A percentile compares a stretch with the other conserved stretches of the same genome.
Evolutionary conservation across 2,797 vertebrate genomes (phyloP).

Genomic region (Anniella stebbinsi): DNA sequence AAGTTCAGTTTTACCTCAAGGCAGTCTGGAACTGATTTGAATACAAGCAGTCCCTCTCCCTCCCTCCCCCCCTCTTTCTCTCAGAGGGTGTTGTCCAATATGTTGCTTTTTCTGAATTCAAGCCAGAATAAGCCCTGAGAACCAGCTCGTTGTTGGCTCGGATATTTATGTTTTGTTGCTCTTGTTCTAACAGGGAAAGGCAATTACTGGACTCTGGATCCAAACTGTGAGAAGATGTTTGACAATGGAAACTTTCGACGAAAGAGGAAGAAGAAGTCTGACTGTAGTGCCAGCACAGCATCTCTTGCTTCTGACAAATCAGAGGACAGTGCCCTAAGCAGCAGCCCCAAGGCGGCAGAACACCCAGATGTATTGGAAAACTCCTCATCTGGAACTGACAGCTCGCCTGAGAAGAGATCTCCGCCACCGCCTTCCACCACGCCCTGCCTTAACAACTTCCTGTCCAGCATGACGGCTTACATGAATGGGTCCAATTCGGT

Average conservation of each 20-base stretch:
- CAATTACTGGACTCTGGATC: slow-evolving; percentile 97
- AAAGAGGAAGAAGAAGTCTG: slow-evolving; percentile 93
- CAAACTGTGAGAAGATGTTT: slow-evolving; percentile 97
- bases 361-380: slow-evolving; percentile 83
- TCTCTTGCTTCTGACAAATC: slow-evolving; percentile 77
- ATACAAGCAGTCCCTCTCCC: neutral
- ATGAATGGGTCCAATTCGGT: slow-evolving; percentile 67
- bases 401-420: slow-evolving; percentile 84
- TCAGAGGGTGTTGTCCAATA: slow-evolving; percentile 14
- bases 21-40: slow-evolving; percentile 12
- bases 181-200: slow-evolving; percentile 88
- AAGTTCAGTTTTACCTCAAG: slow-evolving; percentile 7
- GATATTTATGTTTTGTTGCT: slow-evolving; percentile 21
- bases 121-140: neutral
- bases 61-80: neutral
- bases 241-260: slow-evolving; percentile 97
- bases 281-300: slow-evolving; percentile 71
- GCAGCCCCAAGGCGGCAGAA: slow-evolving; percentile 83
- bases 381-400: slow-evolving; percentile 61
- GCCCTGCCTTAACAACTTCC: slow-evolving; percentile 92
- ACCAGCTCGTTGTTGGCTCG: neutral
- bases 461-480: slow-evolving; percentile 87
- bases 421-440: slow-evolving; percentile 80
- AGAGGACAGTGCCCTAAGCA: slow-evolving; percentile 64
- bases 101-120: neutral